Conservation (phyloP, 2,113 vertebrate species). For the Indicator maculatus region DNA sequence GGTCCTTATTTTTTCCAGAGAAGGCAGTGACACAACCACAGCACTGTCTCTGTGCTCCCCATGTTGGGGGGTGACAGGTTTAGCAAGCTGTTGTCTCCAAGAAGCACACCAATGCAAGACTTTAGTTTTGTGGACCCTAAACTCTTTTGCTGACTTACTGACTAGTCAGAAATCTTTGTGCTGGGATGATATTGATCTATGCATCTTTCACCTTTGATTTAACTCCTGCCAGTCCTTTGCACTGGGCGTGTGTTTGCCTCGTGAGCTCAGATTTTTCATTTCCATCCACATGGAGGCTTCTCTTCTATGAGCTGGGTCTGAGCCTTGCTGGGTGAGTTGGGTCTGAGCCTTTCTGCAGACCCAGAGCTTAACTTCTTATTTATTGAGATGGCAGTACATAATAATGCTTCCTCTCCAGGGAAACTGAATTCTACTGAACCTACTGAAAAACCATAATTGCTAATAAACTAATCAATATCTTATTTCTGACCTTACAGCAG, state of each 20-base stretch:
- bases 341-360: background rate
- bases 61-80: background rate
- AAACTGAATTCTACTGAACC: background rate
- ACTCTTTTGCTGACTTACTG: background rate
- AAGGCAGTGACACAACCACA: background rate
- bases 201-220: background rate
- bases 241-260: background rate
- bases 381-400: background rate
- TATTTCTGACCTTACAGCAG: background rate
- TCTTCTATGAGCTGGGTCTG: background rate
- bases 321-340: background rate
- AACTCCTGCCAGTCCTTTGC: background rate
- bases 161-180: background rate
- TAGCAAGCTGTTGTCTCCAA: background rate
- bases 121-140: background rate
- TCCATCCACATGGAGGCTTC: background rate
- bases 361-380: background rate
- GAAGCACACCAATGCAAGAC: background rate
- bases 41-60: background rate
- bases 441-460: background rate
- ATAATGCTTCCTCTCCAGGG: background rate
- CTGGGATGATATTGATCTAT: background rate
- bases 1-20: background rate
- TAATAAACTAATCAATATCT: background rate
- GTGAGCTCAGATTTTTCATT: background rate